Conservation (phyloP, 2,797 vertebrate species). For the Vespertilio murinus region DNA sequence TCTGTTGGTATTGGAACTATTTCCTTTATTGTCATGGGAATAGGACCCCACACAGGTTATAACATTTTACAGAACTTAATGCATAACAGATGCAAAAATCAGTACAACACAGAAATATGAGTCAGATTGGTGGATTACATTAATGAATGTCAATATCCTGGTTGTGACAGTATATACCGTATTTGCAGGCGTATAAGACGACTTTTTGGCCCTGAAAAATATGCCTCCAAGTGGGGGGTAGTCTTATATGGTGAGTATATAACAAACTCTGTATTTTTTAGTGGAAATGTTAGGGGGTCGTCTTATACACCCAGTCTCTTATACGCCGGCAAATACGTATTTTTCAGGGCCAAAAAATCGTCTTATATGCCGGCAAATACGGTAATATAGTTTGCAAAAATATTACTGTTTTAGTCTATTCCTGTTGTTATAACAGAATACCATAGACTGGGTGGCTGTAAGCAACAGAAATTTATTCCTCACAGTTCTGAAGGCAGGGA, state of each 20-base stretch:
- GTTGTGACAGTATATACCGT: background rate
- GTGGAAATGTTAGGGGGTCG: too few relatives aligned
- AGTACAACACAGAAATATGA: background rate
- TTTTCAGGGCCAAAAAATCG: too few relatives aligned
- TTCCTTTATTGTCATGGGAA: background rate
- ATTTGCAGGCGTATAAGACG: too few relatives aligned
- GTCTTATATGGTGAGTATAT: too few relatives aligned
- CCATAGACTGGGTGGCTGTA: background rate
- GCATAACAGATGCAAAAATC: background rate
- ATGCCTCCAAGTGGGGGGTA: too few relatives aligned
- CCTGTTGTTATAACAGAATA: background rate
- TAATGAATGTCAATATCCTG: background rate
- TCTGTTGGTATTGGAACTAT: background rate
- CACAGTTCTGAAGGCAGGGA: background rate
- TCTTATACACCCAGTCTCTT: too few relatives aligned
- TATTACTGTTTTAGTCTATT: background rate
- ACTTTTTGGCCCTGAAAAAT: too few relatives aligned
- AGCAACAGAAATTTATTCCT: background rate
- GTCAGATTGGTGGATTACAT: too few relatives aligned
- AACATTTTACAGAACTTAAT: background rate
- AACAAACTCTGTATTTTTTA: too few relatives aligned
- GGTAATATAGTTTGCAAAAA: background rate
- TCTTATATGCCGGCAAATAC: too few relatives aligned
- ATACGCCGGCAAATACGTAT: too few relatives aligned
- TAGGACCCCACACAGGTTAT: background rate